A percentile compares a stretch with the other conserved stretches of the same genome.
Conservation (phyloP, 2,113 vertebrate genomes). For the Mobula birostris region DNA sequence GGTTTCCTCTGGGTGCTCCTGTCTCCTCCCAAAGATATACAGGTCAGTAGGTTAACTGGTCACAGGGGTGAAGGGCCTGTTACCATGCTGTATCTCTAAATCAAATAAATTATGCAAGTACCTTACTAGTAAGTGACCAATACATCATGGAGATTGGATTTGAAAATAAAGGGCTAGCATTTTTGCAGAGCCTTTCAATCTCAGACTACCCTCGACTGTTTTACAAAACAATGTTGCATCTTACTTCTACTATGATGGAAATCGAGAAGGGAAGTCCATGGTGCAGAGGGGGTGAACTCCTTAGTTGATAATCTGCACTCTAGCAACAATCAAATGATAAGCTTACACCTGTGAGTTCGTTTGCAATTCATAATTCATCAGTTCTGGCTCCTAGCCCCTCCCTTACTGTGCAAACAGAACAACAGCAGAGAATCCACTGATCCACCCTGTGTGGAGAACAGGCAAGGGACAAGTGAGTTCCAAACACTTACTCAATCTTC, state of each 20-base stretch:
- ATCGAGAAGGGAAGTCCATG: neutral
- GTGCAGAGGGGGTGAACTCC: neutral
- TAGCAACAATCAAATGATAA: neutral
- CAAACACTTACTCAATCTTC: neutral
- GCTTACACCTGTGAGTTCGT: neutral
- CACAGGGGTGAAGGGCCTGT: too few species aligned
- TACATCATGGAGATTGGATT: neutral
- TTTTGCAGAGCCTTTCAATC: too few species aligned
- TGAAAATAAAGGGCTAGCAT: neutral
- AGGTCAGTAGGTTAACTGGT: too few species aligned
- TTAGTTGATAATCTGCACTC: neutral
- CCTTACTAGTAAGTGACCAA: neutral
- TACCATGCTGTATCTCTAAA: too few species aligned
- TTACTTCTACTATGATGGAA: neutral
- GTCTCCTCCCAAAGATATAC: too few species aligned
- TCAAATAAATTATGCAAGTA: too few species aligned
- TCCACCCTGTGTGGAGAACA: neutral
- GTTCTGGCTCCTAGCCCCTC: neutral
- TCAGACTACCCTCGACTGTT: too few species aligned
- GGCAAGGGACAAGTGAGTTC: neutral
- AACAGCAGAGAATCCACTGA: neutral
- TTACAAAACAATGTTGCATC: neutral
- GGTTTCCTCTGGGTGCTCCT: too few species aligned
- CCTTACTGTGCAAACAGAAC: neutral
- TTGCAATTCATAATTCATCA: neutral